These are phyloP conservation scores for Cherax quadricarinatus DNA, from an alignment of 1,140 invertebrate species.

Conservation along the genomic window DNA sequence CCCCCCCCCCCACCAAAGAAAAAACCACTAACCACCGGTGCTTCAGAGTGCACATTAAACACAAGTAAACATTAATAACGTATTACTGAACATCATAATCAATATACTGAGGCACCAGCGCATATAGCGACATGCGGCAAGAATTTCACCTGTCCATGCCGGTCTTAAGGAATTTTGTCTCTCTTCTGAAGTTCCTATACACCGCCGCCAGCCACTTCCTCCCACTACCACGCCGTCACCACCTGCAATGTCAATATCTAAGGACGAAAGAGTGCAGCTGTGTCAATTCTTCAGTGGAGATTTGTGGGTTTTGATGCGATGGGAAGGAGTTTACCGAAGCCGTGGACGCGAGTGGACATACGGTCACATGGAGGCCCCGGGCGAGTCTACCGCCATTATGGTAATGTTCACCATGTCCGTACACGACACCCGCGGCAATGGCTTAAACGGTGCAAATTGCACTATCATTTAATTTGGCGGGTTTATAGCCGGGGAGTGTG, in stretches of 20 bases:
- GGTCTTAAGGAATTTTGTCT: conserved; percentile 40
- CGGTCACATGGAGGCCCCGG: conserved; percentile 62
- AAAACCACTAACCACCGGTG: no score
- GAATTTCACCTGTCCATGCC: conserved; percentile 50
- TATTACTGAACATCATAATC: not conserved
- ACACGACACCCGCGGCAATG: conserved; percentile 41
- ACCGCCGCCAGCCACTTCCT: not conserved
- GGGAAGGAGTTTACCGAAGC: conserved; percentile 42
- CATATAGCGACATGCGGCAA: conserved; percentile 49
- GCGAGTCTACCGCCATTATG: conserved; percentile 69
- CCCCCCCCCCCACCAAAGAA: no score
- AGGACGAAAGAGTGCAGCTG: not conserved
- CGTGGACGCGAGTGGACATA: conserved; percentile 60
- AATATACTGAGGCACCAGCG: not conserved
- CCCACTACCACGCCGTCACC: not conserved
- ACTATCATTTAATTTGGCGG: conserved; percentile 25
- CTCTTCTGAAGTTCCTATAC: not conserved
- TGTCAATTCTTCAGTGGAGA: not conserved
- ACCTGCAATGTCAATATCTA: not conserved
- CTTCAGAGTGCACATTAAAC: not conserved
- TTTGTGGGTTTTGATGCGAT: not conserved
- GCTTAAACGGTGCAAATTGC: conserved; percentile 21
- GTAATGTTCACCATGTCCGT: conserved; percentile 66
- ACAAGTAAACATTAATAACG: not conserved
- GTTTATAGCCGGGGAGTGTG: not conserved